Conservation (phyloP, 2,113 vertebrate genomes). For the Myiozetetes cayanensis region DNA sequence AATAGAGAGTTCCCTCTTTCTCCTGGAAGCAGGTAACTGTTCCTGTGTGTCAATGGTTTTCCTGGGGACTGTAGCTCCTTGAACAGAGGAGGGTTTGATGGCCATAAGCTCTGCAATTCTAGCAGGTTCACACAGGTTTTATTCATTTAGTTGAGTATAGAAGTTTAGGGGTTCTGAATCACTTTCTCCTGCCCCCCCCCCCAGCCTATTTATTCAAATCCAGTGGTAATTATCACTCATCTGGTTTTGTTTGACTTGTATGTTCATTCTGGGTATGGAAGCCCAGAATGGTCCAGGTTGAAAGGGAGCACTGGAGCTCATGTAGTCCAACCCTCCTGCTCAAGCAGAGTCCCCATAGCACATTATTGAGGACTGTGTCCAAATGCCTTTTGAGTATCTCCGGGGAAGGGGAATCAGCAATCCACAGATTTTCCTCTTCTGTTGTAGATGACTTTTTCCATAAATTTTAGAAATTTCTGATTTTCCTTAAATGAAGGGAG, state of each 20-base stretch:
- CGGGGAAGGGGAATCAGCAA: not conserved
- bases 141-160: not conserved
- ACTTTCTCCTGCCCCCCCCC: not conserved
- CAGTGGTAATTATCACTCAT: not conserved
- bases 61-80: not conserved
- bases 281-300: not conserved
- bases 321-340: not conserved
- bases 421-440: not conserved
- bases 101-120: accelerated
- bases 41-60: accelerated
- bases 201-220: not conserved
- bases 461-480: not conserved
- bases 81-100: not conserved
- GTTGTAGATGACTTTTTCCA: not conserved
- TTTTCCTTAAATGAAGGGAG: not conserved
- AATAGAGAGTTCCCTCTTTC: not conserved
- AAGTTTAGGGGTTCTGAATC: not conserved
- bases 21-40: accelerated
- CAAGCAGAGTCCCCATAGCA: not conserved
- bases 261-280: not conserved
- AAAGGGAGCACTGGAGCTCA: not conserved
- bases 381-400: not conserved
- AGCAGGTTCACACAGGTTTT: not conserved
- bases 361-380: not conserved
- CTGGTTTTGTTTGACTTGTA: not conserved